Conservation (phyloP, 2,113 vertebrate genomes). For the Rhodinocichla rosea region DNA sequence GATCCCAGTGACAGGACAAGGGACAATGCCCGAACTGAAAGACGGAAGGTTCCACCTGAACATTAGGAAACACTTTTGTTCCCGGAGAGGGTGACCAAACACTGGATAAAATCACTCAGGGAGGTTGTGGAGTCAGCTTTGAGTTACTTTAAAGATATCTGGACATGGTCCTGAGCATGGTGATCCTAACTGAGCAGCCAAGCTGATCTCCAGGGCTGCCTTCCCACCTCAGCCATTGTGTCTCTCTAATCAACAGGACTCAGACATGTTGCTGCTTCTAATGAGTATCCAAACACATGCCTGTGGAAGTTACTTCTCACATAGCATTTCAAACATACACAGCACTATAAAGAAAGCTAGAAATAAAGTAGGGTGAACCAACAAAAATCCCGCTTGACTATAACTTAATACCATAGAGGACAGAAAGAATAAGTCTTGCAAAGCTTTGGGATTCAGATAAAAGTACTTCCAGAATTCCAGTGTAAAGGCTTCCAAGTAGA, state of each 20-base stretch:
- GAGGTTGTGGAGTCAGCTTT: background rate
- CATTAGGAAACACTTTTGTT: background rate
- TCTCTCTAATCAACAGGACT: background rate
- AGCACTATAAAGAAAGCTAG: background rate
- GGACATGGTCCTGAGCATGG: background rate
- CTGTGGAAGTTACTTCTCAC: background rate
- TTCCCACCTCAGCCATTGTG: background rate
- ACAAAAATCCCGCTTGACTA: background rate
- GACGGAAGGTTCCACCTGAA: background rate
- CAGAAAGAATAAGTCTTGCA: background rate
- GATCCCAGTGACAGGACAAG: background rate
- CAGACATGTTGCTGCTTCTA: background rate
- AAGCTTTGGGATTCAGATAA: background rate
- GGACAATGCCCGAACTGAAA: background rate
- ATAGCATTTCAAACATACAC: background rate
- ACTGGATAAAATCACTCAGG: background rate
- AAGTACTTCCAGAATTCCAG: background rate
- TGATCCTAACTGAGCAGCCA: accelerated
- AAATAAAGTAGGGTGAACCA: background rate
- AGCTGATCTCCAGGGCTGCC: background rate
- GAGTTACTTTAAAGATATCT: background rate
- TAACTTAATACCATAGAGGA: background rate
- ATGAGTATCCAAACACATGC: background rate
- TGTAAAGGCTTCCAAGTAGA: background rate
- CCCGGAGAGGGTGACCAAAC: background rate